These are phyloP conservation scores for Gerris lacustris DNA, from an alignment of 2,888 invertebrate genomes.

Conservation along the genomic window DNA sequence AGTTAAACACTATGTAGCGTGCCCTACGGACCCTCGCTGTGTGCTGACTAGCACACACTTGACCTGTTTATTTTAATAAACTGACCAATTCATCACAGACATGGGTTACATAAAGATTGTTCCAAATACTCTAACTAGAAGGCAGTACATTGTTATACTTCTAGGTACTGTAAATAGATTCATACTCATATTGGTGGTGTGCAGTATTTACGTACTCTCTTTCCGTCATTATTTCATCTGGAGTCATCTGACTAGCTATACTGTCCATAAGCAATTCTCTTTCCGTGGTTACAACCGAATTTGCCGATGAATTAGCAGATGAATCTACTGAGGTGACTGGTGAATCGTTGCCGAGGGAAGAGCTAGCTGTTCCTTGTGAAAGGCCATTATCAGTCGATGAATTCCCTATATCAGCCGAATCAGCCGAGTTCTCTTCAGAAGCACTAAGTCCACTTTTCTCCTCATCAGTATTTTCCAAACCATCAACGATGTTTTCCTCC, in stretches of 20 bases:
- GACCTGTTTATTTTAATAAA: too few species aligned
- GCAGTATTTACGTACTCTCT: neutral
- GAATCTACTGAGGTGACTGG: neutral
- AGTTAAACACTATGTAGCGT: too few species aligned
- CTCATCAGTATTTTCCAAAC: neutral
- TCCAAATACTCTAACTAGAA: too few species aligned
- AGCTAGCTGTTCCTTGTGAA: neutral
- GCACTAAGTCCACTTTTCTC: neutral
- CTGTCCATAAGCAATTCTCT: neutral
- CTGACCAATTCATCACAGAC: too few species aligned
- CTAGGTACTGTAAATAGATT: too few species aligned
- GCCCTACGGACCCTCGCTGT: too few species aligned
- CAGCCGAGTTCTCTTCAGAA: neutral
- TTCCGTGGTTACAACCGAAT: neutral
- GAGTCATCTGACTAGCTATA: neutral
- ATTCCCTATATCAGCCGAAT: neutral
- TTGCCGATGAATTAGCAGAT: neutral
- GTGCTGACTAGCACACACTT: too few species aligned
- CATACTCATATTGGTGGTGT: too few species aligned
- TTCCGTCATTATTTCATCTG: neutral
- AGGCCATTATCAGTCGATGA: neutral
- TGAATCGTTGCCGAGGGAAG: neutral
- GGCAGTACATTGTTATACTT: too few species aligned
- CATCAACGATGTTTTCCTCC: neutral
- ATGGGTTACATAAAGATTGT: too few species aligned